Evolutionary conservation across 2,797 vertebrate species (phyloP).

Genomic region (Rhadinocentrus ornatus): DNA sequence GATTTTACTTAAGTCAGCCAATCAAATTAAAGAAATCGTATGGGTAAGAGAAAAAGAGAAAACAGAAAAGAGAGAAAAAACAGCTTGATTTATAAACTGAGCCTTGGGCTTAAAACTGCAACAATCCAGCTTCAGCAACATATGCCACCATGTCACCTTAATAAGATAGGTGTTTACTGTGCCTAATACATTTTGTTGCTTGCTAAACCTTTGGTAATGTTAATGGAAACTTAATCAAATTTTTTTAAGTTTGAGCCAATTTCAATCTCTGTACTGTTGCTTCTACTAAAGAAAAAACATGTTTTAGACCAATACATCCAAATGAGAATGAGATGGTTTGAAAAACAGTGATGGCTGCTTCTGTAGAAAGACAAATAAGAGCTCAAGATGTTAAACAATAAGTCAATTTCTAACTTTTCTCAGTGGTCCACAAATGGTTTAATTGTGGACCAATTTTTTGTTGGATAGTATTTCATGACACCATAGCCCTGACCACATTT

Average conservation of each 20-base stretch:
- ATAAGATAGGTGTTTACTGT: background rate
- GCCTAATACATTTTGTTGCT: background rate
- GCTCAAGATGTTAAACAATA: background rate
- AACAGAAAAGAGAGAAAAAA: too few relatives aligned
- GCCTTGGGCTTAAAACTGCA: background rate
- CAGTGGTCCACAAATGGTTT: slow-evolving; percentile 9
- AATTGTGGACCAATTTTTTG: slow-evolving; percentile 22
- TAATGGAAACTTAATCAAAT: slow-evolving; percentile 1
- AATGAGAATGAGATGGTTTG: background rate
- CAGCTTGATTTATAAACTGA: background rate
- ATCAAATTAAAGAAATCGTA: slow-evolving; percentile 91
- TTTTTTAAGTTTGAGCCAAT: background rate
- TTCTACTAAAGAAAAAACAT: background rate
- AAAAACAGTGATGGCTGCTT: slow-evolving; percentile 1
- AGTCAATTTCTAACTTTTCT: background rate
- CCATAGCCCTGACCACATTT: slow-evolving; percentile 9
- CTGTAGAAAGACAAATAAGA: slow-evolving; percentile 1
- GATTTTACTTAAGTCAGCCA: slow-evolving; percentile 89
- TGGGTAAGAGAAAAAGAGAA: slow-evolving; percentile 84
- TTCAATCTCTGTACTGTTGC: background rate
- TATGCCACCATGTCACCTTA: background rate
- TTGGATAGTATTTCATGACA: slow-evolving; percentile 25
- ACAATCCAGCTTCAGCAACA: background rate
- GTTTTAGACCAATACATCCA: background rate
- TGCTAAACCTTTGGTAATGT: background rate